Evolutionary conservation across 2,113 vertebrate species (phyloP), one percentile per base, ranked within the genome.

Genomic region (Thunnus maccoyii): DNA sequence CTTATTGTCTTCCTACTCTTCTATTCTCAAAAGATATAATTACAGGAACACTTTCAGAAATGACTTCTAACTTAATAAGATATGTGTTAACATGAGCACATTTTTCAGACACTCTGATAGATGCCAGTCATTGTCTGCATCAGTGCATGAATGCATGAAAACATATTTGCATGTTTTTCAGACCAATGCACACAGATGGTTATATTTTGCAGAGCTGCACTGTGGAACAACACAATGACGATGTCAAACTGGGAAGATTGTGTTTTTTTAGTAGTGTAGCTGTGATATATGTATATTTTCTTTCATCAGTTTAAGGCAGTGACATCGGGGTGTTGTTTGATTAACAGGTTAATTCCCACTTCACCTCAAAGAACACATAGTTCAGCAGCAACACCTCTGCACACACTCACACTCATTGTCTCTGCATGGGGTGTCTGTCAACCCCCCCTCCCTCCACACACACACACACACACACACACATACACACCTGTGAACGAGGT

Each of bases 331-430:
- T 73, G 74, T 72, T 78, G 47, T 17, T 65, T 57, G 55, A 36
- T 18, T 74, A 77, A 82, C 44, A 67, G 71, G 81, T 84, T 54
- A 56, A 41, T 56, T 82, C 25, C 70, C 66, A 86, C 78, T 63
- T 85, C 71, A 85, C 62, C 60, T 79, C 41, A 11, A 56, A 20
- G 55, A 76, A 68, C n/a, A 60, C 18, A 1, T 48, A 14, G 68
- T 66, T 86, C 72, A 70, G 54, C 60, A 15, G 25, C 57, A 62
- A 83, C 90, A 90, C 82, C 66, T 83, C 60, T 0, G 17, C 54
- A 62, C 30, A 80, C 22, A 27, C 61, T 61, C 60, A 78, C 87
- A 80, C 84, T 48, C 52, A n/a, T 30, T 30, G 55, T 48, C 61
- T 63, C 48, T 41, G 51, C 54, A 48, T 22, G 20, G 58, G 48